Evolutionary conservation across 2,888 invertebrate genomes (phyloP).

Genomic region (Anoplius nigerrimus): DNA sequence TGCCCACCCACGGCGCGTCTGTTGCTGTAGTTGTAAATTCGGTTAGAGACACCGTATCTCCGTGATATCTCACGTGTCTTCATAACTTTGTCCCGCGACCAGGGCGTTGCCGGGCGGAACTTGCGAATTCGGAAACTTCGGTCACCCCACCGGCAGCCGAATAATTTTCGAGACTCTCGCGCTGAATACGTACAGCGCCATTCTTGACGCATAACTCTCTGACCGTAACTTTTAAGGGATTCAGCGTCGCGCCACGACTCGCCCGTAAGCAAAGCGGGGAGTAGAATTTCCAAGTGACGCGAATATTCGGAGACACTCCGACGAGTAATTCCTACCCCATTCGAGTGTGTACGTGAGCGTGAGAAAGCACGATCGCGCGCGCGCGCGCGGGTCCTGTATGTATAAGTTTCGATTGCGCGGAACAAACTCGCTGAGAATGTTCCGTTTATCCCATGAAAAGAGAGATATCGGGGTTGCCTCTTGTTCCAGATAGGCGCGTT

Average conservation of each 20-base stretch:
- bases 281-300: conserved; percentile 2
- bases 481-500: no score
- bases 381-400: neutral
- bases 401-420: neutral
- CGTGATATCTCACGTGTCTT: no score
- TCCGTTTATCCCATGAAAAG: no score
- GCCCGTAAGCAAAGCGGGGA: conserved; percentile 1
- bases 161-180: conserved; percentile 35
- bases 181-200: conserved; percentile 27
- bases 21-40: conserved; percentile 38
- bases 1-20: neutral
- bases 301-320: neutral
- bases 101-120: neutral
- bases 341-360: neutral
- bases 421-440: no score
- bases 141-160: conserved; percentile 18
- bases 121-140: conserved; percentile 7
- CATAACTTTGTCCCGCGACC: neutral
- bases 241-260: conserved; percentile 18
- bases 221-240: conserved; percentile 33
- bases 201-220: conserved; percentile 28
- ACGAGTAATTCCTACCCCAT: neutral
- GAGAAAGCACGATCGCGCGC: no score
- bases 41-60: conserved; percentile 46
- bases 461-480: no score